A percentile compares a stretch with the other conserved stretches of the same genome.
phyloP scores from a whole-genome alignment of 2,797 vertebrate genomes.

The Moxostoma hubbsi region DNA sequence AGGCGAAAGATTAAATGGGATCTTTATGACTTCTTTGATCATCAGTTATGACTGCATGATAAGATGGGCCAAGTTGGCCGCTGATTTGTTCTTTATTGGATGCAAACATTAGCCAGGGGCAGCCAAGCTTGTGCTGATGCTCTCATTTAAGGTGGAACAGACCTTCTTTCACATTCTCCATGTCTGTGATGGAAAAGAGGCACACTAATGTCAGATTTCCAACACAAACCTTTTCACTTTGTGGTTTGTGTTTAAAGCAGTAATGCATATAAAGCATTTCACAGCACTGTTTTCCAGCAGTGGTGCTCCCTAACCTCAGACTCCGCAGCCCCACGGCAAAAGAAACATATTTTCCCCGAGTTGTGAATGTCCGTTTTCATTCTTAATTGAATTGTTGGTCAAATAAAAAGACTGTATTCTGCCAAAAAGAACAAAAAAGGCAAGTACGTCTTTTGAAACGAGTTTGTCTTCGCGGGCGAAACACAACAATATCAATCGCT shows the following conservation, averaged over 20 bases:
- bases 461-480: no score
- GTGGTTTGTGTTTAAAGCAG: not conserved
- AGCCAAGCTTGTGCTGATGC: conserved; percentile 75
- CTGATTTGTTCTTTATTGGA: conserved; percentile 92
- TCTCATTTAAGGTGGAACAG: conserved; percentile 88
- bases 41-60: conserved; percentile 89
- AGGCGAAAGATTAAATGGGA: conserved; percentile 91
- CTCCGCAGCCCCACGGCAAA: no score
- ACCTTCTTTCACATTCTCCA: not conserved
- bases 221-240: not conserved
- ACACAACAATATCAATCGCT: no score
- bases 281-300: no score
- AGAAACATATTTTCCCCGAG: no score
- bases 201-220: not conserved
- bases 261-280: not conserved
- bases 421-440: no score
- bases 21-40: conserved; percentile 92
- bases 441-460: no score
- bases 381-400: no score
- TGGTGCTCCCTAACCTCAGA: no score
- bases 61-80: conserved; percentile 82
- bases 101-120: conserved; percentile 84
- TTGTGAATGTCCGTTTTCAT: no score
- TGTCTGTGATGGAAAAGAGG: not conserved
- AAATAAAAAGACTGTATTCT: no score